phyloP scores from a whole-genome alignment of 2,113 vertebrate genomes.

The Cyprinus carpio region DNA sequence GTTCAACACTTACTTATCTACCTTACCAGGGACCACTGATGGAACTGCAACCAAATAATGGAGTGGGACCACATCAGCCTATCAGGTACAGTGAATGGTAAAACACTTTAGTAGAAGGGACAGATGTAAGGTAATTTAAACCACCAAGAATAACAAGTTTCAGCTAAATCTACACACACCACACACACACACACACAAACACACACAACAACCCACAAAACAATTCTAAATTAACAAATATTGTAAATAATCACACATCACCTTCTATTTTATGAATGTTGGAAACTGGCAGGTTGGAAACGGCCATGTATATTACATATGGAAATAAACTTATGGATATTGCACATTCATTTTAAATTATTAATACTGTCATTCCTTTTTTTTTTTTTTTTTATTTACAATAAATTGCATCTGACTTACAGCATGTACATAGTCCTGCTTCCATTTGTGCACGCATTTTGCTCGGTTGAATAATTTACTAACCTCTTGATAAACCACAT shows the following conservation, averaged over 20 bases:
- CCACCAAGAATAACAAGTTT: neutral
- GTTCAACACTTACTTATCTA: neutral
- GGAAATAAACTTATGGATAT: no score
- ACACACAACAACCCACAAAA: neutral
- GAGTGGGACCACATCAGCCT: slow-evolving; percentile 6
- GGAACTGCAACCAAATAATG: slow-evolving; percentile 2
- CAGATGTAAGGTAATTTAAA: slow-evolving; percentile 3
- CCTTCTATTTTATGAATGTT: slow-evolving; percentile 7
- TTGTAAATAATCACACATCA: slow-evolving; percentile 7
- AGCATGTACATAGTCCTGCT: neutral
- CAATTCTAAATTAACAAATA: neutral
- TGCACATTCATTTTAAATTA: neutral
- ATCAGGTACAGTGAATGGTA: neutral
- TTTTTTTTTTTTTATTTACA: neutral
- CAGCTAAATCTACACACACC: no score
- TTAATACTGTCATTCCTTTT: neutral
- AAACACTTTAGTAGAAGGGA: no score
- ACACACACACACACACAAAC: no score
- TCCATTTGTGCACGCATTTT: neutral
- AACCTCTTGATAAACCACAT: slow-evolving; percentile 7
- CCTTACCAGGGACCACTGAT: neutral
- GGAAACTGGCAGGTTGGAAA: no score
- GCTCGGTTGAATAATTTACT: neutral
- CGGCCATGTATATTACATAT: neutral
- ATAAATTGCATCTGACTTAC: slow-evolving; percentile 13